Base-by-base conservation (phyloP, 2,113 vertebrate genomes). In the Hyla sarda region DNA sequence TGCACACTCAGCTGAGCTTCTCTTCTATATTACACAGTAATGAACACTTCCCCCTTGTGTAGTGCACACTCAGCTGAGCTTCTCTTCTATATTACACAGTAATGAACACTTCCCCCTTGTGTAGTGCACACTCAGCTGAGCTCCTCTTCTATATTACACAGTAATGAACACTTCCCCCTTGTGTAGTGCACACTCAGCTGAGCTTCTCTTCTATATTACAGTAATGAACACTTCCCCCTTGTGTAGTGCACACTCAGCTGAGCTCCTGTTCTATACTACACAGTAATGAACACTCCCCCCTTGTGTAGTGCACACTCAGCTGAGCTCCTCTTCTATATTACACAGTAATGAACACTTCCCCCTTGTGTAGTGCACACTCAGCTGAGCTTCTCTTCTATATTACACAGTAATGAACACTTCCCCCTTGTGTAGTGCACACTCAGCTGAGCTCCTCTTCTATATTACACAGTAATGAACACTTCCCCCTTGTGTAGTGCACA, bases 341-440 rank as follows among this genome's bases (percentile, higher is more conserved):
- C 80, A 67, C 30, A 56, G 41, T 41, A 41, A 41, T 41, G 41
- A 41, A 41, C 76, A 82, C 77, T 86, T 80, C 62, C 54, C 52
- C 41, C 37, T 30, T 28, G 5, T 45, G 16, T 37, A 28, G 19
- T 65, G 54, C 41, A 47, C 34, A 47, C 60, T 79, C 56, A 45
- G 45, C 73, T 28, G 25, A 13, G 12, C 16, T 34, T 16, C 48
- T 5, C 12, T 73, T 75, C 73, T 50, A 28, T 54, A 62, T 62
- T 50, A 21, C 80, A 67, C 30, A 56, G 41, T 41, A 41, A 41
- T 41, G 41, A 41, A 41, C 76, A 82, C 77, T 86, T 80, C 62
- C 54, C 52, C 41, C 37, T 30, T 28, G 5, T 45, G 16, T 37
- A 28, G 19, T 65, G 54, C 41, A 47, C 34, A 47, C 60, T 79